phyloP scores from a whole-genome alignment of 2,113 vertebrate species.

The Saccopteryx bilineata region DNA sequence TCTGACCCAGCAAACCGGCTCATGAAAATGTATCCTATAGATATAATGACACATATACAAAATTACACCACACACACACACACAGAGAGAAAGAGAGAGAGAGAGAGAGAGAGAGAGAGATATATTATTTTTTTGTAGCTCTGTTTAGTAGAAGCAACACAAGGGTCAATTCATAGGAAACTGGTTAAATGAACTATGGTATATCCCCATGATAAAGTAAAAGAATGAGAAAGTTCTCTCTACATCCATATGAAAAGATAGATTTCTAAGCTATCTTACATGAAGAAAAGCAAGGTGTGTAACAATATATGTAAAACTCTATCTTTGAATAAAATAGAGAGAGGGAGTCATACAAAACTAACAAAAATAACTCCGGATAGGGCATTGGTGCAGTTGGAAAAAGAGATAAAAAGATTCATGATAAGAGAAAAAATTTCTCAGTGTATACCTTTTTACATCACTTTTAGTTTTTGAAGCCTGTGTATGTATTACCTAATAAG shows the following conservation, averaged over 20 bases:
- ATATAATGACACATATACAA: background rate
- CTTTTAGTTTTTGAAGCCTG: conserved; percentile 39
- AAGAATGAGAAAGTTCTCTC: background rate
- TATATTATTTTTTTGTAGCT: background rate
- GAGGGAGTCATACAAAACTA: background rate
- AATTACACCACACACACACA: background rate
- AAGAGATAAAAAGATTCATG: background rate
- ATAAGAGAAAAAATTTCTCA: background rate
- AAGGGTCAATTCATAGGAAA: background rate
- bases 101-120: no score
- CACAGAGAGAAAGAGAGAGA: no score
- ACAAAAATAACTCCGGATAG: background rate
- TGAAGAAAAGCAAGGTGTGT: background rate
- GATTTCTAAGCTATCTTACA: conserved; percentile 5
- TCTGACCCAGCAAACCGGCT: conserved; percentile 27
- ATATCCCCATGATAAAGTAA: background rate
- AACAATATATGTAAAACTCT: background rate
- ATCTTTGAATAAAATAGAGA: background rate
- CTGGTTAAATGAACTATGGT: background rate
- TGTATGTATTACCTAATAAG: background rate
- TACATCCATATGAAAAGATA: background rate
- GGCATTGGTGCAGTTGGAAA: fast-evolving
- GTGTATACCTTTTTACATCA: background rate
- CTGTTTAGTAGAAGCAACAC: background rate
- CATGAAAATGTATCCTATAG: background rate